phyloP scores from a whole-genome alignment of 2,888 invertebrate species.

The Trilocha varians region DNA sequence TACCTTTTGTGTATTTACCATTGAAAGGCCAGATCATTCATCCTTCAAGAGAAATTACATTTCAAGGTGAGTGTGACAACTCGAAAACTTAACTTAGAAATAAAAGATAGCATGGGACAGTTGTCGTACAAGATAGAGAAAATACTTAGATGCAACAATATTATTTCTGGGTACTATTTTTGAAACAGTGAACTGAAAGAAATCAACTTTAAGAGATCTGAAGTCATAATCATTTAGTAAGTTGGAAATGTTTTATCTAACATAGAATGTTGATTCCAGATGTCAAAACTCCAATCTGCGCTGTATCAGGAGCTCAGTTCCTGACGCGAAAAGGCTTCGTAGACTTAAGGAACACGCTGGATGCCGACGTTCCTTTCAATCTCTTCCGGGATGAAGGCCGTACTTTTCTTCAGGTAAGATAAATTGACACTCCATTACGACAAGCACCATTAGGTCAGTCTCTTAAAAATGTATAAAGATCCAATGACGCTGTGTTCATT shows the following conservation, averaged over 20 bases:
- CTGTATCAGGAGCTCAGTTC: constrained; percentile 88
- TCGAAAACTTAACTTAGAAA: neutral
- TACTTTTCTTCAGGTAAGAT: constrained; percentile 82
- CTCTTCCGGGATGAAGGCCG: constrained; percentile 86
- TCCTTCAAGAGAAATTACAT: constrained; percentile 88
- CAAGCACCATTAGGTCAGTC: too few relatives aligned
- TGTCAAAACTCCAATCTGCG: constrained; percentile 86
- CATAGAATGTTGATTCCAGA: constrained; percentile 73
- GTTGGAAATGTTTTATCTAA: too few relatives aligned
- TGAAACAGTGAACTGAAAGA: too few relatives aligned
- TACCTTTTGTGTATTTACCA: constrained; percentile 90
- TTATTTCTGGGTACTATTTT: too few relatives aligned
- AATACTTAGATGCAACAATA: too few relatives aligned
- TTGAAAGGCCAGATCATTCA: constrained; percentile 90
- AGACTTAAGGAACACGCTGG: constrained; percentile 83
- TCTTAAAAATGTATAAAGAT: too few relatives aligned
- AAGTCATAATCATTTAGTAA: too few relatives aligned
- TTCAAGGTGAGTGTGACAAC: constrained; percentile 74
- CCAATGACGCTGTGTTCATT: too few relatives aligned
- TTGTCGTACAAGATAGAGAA: too few relatives aligned
- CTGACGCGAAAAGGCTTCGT: constrained; percentile 85
- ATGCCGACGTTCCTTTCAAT: constrained; percentile 85
- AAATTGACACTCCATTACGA: too few relatives aligned
- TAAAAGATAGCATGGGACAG: too few relatives aligned
- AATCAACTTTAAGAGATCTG: too few relatives aligned